These are phyloP conservation scores for Leptinotarsa tumamoca DNA, from an alignment of 2,888 invertebrate genomes.

Conservation along the genomic window DNA sequence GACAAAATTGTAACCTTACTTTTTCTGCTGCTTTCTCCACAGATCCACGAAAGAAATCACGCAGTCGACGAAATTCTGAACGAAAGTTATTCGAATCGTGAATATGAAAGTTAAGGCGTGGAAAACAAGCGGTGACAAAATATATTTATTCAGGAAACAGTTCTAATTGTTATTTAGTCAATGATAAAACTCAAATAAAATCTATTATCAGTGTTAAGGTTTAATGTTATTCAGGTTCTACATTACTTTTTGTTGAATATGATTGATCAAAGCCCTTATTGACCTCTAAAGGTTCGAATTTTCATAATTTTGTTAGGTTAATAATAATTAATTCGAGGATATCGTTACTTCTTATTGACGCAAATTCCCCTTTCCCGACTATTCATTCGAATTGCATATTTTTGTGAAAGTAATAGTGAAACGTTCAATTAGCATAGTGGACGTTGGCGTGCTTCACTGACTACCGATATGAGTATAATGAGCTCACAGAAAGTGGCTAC, in stretches of 20 bases:
- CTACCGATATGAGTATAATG: conserved; percentile 18
- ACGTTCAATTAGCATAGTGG: conserved; percentile 22
- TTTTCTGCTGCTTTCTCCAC: neutral
- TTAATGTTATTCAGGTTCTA: no score
- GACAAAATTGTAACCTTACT: conserved; percentile 4
- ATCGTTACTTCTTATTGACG: neutral
- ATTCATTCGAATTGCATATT: conserved; percentile 13
- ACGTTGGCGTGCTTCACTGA: conserved; percentile 27
- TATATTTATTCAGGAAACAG: neutral
- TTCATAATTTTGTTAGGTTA: neutral
- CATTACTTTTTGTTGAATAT: no score
- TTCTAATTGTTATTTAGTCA: neutral
- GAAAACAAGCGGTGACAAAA: neutral
- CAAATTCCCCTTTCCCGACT: conserved; percentile 9
- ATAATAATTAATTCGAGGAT: conserved; percentile 2
- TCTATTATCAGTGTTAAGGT: no score
- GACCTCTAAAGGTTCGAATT: neutral
- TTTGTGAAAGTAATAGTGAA: conserved; percentile 23
- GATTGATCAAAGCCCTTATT: neutral
- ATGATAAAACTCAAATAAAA: no score
- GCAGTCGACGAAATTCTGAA: neutral
- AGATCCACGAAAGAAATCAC: conserved; percentile 5
- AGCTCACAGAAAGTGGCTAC: conserved; percentile 11
- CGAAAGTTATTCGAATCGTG: neutral
- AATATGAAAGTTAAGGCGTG: conserved; percentile 3